A percentile compares a stretch with the other conserved stretches of the same genome.
These are phyloP conservation scores for Petroica traversi DNA, from an alignment of 2,113 vertebrate species.

Conservation along the genomic window DNA sequence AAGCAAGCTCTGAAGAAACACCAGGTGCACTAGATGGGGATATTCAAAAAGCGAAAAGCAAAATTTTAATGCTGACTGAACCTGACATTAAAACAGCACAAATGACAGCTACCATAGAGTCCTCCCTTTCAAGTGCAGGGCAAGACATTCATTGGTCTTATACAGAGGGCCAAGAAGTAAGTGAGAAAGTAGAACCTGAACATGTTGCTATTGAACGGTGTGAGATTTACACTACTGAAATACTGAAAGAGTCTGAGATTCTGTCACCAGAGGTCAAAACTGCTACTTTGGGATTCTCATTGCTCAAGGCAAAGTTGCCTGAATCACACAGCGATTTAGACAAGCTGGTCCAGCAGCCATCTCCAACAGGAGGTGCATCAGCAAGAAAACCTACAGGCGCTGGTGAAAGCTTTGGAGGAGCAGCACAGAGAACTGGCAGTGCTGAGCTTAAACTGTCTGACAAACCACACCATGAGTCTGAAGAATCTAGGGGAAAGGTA, in stretches of 20 bases:
- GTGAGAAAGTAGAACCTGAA: neutral
- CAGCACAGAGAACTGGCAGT: neutral
- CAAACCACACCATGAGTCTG: neutral
- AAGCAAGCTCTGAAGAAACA: neutral
- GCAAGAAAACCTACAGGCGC: neutral
- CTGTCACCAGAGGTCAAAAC: conserved; percentile 49
- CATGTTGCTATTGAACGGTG: neutral
- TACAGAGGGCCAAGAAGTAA: neutral
- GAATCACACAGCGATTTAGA: conserved; percentile 11
- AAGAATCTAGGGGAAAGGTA: neutral
- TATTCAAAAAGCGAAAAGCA: conserved; percentile 43
- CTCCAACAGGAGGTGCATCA: neutral
- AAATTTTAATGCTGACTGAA: conserved; percentile 12
- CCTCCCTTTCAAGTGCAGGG: conserved; percentile 24
- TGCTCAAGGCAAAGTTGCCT: conserved; percentile 66
- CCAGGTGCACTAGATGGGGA: neutral
- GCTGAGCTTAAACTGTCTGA: neutral
- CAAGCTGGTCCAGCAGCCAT: neutral
- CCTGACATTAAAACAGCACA: conserved; percentile 60
- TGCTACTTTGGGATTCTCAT: conserved; percentile 71
- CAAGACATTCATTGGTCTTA: conserved; percentile 18
- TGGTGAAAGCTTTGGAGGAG: neutral
- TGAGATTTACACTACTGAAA: conserved; percentile 37
- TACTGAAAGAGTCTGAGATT: conserved; percentile 70
- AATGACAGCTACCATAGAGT: neutral